Conservation (phyloP, 1,140 invertebrate species). For the Phocides pigmalion region DNA sequence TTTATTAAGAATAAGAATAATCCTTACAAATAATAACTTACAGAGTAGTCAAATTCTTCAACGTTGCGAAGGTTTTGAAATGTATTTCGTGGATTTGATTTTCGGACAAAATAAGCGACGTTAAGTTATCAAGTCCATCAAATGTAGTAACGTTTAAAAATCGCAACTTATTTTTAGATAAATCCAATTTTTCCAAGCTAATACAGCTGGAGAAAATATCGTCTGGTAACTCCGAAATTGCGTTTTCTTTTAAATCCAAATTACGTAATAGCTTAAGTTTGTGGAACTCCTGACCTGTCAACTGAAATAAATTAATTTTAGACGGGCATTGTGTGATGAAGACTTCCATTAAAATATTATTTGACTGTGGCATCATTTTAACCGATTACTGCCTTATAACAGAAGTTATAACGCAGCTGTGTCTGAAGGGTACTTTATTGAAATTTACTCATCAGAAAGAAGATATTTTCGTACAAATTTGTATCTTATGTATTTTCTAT, state of each 20-base stretch:
- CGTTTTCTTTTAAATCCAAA: conserved; percentile 78
- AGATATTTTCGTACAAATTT: too few relatives aligned
- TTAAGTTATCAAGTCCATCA: conserved; percentile 68
- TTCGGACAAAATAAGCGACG: conserved; percentile 70
- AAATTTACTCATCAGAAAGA: too few relatives aligned
- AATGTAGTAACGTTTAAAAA: conserved; percentile 76
- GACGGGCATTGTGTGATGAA: not conserved
- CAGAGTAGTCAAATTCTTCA: conserved; percentile 78
- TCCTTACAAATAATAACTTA: conserved; percentile 61
- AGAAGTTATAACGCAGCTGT: too few relatives aligned
- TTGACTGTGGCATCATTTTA: too few relatives aligned
- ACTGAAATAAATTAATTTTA: conserved; percentile 51
- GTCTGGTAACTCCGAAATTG: conserved; percentile 83
- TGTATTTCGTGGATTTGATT: conserved; percentile 78
- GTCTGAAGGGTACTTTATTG: too few relatives aligned
- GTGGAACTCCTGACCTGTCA: conserved; percentile 73
- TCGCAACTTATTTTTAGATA: conserved; percentile 85
- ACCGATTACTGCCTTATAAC: too few relatives aligned
- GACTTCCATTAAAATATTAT: too few relatives aligned
- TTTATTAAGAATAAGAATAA: too few relatives aligned
- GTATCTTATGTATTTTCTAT: too few relatives aligned
- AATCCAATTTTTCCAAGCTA: conserved; percentile 84
- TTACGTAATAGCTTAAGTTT: conserved; percentile 63
- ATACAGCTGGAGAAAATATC: conserved; percentile 83
- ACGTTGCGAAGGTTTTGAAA: conserved; percentile 75